Evolutionary conservation across 2,113 vertebrate species (phyloP).

Genomic region (Chunga burmeisteri): DNA sequence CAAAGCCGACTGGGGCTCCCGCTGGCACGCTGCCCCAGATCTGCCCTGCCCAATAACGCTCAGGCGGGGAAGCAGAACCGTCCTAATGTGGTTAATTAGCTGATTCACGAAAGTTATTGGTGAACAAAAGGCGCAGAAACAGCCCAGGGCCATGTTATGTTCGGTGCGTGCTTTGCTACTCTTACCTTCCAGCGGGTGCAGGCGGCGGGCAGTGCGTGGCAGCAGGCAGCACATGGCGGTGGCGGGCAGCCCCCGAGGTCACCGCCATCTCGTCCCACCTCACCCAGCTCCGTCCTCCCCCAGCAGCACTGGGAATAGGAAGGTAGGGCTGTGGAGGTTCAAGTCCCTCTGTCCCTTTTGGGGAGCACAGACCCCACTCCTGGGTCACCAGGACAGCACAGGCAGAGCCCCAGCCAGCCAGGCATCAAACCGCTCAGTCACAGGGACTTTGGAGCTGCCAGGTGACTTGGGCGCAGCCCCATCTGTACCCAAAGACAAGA

Average conservation of each 20-base stretch:
- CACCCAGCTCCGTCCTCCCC: neutral
- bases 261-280: rapidly evolving
- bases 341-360: neutral
- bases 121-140: slow-evolving; percentile 17
- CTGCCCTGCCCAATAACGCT: neutral
- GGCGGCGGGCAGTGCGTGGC: neutral
- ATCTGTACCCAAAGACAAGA: neutral
- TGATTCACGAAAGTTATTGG: neutral
- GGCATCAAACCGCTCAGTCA: rapidly evolving
- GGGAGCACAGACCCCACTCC: rapidly evolving
- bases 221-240: neutral
- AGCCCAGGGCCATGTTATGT: slow-evolving; percentile 10
- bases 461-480: neutral
- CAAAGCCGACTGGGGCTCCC: neutral
- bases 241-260: neutral
- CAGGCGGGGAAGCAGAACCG: neutral
- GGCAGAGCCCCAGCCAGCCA: neutral
- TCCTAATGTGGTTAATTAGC: slow-evolving; percentile 42
- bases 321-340: neutral
- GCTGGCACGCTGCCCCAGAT: neutral
- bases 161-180: slow-evolving; percentile 25
- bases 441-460: neutral
- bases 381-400: neutral
- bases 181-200: neutral
- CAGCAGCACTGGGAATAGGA: neutral